Percentiles rank a stretch among this genome's conserved stretches.
phyloP scores from a whole-genome alignment of 2,888 invertebrate genomes.

The Selenia dentaria region DNA sequence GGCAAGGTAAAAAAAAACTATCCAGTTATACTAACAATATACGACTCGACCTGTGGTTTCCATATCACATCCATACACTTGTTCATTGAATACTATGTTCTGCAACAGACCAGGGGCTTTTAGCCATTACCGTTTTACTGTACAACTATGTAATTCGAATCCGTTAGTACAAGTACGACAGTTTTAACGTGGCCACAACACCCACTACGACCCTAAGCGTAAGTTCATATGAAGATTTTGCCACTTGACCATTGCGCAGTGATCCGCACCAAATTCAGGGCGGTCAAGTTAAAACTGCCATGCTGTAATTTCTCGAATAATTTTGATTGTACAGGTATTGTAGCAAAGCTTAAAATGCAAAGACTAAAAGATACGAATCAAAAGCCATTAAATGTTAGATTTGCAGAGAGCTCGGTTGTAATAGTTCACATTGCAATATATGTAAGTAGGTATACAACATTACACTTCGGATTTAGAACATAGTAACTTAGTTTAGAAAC shows the following conservation, averaged over 20 bases:
- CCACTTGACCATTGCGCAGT: no score
- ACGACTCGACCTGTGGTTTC: constrained; percentile 62
- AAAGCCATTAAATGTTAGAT: constrained; percentile 21
- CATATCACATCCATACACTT: constrained; percentile 62
- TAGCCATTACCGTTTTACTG: constrained; percentile 13
- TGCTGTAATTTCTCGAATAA: background rate
- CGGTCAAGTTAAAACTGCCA: no score
- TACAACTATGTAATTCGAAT: constrained; percentile 20
- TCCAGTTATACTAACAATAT: constrained; percentile 65
- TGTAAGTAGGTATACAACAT: constrained; percentile 37
- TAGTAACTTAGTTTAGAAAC: constrained; percentile 67
- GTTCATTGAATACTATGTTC: constrained; percentile 64
- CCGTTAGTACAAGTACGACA: no score
- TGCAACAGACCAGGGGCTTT: constrained; percentile 50
- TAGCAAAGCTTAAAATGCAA: constrained; percentile 7
- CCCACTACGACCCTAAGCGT: no score
- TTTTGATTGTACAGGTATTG: background rate
- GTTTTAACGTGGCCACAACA: no score
- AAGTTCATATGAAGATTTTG: no score
- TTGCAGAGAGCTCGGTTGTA: constrained; percentile 36
- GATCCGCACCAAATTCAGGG: no score
- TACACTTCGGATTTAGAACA: constrained; percentile 63
- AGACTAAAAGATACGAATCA: constrained; percentile 1
- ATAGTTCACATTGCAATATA: constrained; percentile 32
- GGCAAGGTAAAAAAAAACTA: constrained; percentile 83